phyloP scores from a whole-genome alignment of 2,113 vertebrate species.

The Aix galericulata region DNA sequence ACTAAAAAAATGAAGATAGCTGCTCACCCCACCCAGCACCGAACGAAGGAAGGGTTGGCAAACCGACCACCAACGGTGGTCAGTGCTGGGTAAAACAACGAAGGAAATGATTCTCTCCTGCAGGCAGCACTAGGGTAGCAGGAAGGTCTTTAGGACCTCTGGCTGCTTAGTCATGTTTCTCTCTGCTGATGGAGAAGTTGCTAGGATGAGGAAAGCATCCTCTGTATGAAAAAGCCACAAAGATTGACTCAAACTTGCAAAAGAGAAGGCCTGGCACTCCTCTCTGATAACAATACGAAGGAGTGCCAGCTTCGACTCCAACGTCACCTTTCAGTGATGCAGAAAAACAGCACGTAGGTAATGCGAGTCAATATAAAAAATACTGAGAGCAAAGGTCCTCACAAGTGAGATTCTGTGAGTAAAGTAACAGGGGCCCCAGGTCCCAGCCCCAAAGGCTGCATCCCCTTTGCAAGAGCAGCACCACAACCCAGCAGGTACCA shows the following conservation, averaged over 20 bases:
- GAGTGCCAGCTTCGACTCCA: background rate
- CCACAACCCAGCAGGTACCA: background rate
- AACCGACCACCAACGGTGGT: background rate
- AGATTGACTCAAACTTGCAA: background rate
- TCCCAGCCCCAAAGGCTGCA: background rate
- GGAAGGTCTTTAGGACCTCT: background rate
- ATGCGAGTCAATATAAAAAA: fast-evolving
- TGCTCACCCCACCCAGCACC: background rate
- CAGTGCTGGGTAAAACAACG: background rate
- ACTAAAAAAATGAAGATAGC: background rate
- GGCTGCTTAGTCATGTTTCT: background rate
- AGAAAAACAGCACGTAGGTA: background rate
- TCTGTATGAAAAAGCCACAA: background rate
- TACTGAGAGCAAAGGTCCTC: background rate
- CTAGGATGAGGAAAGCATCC: background rate
- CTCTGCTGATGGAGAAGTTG: background rate
- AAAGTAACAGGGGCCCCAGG: background rate
- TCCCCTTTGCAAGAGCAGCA: background rate
- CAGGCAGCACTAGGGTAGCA: background rate
- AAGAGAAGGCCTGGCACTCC: background rate
- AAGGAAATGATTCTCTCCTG: background rate
- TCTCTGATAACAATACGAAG: fast-evolving
- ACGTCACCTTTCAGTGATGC: background rate
- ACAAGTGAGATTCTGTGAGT: background rate
- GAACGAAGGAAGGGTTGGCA: background rate